Conservation (phyloP, 2,797 vertebrate species). For the Lerista edwardsae region DNA sequence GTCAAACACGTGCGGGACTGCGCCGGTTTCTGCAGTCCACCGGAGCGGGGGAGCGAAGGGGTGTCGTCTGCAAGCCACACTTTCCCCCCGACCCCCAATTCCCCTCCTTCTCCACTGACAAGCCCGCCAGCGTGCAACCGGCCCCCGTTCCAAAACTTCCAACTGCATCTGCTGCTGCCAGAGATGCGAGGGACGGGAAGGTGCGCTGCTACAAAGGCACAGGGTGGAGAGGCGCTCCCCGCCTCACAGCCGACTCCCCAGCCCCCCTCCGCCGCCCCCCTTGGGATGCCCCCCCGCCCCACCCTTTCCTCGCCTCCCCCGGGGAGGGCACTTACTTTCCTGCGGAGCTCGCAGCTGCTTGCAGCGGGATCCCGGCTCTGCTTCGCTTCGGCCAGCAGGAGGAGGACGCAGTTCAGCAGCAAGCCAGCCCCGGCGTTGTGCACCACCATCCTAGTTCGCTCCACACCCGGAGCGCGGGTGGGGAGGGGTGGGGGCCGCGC, state of each 20-base stretch:
- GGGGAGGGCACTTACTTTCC: conserved; percentile 78
- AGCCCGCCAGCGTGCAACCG: neutral
- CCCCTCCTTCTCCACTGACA: neutral
- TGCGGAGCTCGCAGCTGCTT: conserved; percentile 77
- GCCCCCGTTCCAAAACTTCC: neutral
- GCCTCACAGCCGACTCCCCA: neutral
- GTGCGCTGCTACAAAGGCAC: neutral
- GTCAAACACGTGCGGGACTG: neutral
- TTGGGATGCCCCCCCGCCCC: neutral
- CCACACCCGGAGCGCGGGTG: no score
- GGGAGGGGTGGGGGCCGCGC: no score
- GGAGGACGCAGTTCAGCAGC: conserved; percentile 77
- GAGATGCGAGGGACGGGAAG: neutral
- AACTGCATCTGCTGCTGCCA: neutral
- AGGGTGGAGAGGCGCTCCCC: neutral
- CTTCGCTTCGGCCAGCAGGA: conserved; percentile 80
- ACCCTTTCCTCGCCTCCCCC: neutral
- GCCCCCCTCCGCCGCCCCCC: no score
- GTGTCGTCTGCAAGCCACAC: neutral
- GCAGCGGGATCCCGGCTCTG: conserved; percentile 76
- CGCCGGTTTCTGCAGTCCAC: neutral
- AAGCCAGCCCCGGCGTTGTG: conserved; percentile 73
- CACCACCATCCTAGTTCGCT: conserved; percentile 75
- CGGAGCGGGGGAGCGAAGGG: neutral
- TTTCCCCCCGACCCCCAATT: no score